These are phyloP conservation scores for Loris lydekkerianus DNA, from an alignment of 2,797 vertebrate genomes.

Conservation along the genomic window DNA sequence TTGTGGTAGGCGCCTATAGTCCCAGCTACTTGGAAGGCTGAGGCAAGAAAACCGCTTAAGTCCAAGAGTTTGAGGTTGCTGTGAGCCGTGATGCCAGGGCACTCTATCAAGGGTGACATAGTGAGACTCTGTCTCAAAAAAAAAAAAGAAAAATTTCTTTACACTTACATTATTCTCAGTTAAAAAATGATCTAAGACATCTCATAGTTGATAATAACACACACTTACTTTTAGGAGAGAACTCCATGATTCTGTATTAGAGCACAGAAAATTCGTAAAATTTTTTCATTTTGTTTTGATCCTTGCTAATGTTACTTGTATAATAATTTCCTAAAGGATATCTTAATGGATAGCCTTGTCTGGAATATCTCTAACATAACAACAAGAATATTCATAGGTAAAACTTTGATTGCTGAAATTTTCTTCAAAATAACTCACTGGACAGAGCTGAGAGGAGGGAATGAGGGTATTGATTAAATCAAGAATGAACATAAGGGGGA, in stretches of 20 bases:
- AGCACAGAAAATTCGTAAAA: constrained; percentile 21
- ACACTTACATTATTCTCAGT: constrained; percentile 24
- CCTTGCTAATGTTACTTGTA: constrained; percentile 48
- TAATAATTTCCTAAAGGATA: constrained; percentile 53
- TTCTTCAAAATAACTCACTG: constrained; percentile 47
- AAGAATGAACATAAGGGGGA: background rate
- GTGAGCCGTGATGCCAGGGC: no score
- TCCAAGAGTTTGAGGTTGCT: no score
- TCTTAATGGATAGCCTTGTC: constrained; percentile 31
- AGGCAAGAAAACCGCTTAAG: no score
- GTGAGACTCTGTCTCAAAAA: no score
- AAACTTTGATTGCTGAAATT: constrained; percentile 1
- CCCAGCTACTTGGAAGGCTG: no score
- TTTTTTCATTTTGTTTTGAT: constrained; percentile 59
- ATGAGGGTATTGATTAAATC: constrained; percentile 8
- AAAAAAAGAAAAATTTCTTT: background rate
- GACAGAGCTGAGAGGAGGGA: background rate
- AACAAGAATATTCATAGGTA: constrained; percentile 34
- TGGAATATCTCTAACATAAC: constrained; percentile 33
- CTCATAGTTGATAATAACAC: background rate
- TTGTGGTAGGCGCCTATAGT: no score
- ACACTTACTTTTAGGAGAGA: constrained; percentile 4
- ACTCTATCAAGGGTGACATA: no score
- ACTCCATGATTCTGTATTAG: background rate
- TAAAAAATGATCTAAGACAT: constrained; percentile 65